Evolutionary conservation across 2,113 vertebrate species (phyloP).

Genomic region (Tenrec ecaudatus): DNA sequence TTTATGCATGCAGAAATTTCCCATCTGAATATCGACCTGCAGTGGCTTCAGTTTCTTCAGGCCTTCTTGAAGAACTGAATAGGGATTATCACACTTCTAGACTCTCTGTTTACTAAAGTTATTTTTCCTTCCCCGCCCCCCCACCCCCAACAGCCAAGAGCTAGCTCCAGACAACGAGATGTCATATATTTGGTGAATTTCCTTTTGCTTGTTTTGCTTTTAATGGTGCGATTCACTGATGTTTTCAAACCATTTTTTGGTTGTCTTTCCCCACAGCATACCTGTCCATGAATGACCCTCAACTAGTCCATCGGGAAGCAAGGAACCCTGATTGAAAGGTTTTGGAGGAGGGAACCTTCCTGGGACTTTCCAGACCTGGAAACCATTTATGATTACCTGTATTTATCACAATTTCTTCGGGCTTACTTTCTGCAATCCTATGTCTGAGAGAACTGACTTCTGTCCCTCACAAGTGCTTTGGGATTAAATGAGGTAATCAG

Average conservation of each 20-base stretch:
- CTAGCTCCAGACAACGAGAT: not conserved
- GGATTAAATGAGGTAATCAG: constrained; percentile 29
- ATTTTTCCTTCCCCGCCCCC: not conserved
- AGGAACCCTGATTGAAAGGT: not conserved
- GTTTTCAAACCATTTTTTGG: not conserved
- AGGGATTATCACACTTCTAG: constrained; percentile 1
- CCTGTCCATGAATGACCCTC: not conserved
- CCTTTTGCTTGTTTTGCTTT: constrained; percentile 51
- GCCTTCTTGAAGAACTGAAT: not conserved
- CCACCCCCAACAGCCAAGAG: not conserved
- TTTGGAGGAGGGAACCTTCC: not conserved
- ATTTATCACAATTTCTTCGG: not conserved
- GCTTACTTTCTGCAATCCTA: not conserved
- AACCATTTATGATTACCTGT: not conserved
- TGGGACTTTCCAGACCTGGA: not conserved
- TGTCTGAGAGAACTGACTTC: not conserved
- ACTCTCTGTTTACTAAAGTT: not conserved
- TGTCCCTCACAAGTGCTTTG: not conserved
- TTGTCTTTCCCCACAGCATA: not conserved
- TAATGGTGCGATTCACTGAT: not conserved
- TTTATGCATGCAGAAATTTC: not conserved
- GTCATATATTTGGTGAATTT: not conserved
- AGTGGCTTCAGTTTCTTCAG: not conserved
- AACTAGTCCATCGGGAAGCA: not conserved
- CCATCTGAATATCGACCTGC: not conserved